Conservation (phyloP, 2,888 invertebrate genomes). For the Venusia cambrica region DNA sequence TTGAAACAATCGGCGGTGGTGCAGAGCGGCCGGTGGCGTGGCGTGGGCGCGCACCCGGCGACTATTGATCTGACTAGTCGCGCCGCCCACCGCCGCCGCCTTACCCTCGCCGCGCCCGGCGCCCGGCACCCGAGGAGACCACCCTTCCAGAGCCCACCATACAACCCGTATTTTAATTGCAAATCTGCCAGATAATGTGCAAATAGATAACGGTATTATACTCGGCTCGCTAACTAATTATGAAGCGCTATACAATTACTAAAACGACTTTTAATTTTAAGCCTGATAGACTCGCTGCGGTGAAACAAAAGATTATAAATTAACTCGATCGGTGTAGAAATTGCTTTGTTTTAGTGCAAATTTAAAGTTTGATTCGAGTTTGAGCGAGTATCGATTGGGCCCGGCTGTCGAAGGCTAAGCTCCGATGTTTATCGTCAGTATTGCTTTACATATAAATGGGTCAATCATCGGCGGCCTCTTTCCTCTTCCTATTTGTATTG, state of each 20-base stretch:
- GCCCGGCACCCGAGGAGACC: too few relatives aligned
- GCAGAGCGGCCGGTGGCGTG: slow-evolving; percentile 58
- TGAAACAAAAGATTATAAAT: slow-evolving; percentile 18
- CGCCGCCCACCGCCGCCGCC: slow-evolving; percentile 43
- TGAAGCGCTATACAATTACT: slow-evolving; percentile 62
- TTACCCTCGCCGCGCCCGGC: slow-evolving; percentile 42
- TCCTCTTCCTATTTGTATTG: slow-evolving; percentile 48
- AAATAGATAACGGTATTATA: slow-evolving; percentile 80
- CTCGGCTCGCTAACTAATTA: slow-evolving; percentile 74
- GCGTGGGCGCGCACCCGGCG: slow-evolving; percentile 71
- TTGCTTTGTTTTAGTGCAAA: slow-evolving; percentile 24
- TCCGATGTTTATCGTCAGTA: slow-evolving; percentile 39
- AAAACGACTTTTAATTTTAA: slow-evolving; percentile 36
- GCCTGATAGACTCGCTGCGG: slow-evolving; percentile 24
- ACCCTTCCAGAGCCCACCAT: slow-evolving; percentile 33
- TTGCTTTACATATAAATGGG: slow-evolving; percentile 50
- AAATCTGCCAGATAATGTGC: slow-evolving; percentile 80
- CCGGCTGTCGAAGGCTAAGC: slow-evolving; percentile 31
- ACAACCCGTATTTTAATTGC: slow-evolving; percentile 80
- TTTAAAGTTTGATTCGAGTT: slow-evolving; percentile 27
- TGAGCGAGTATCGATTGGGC: slow-evolving; percentile 28
- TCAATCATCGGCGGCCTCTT: slow-evolving; percentile 44
- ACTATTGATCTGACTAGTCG: slow-evolving; percentile 77
- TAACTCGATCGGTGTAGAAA: slow-evolving; percentile 22
- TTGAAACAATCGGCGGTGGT: slow-evolving; percentile 78